These are phyloP conservation scores for Cyprinodon diabolis DNA, from an alignment of 2,797 vertebrate genomes.

Conservation along the genomic window DNA sequence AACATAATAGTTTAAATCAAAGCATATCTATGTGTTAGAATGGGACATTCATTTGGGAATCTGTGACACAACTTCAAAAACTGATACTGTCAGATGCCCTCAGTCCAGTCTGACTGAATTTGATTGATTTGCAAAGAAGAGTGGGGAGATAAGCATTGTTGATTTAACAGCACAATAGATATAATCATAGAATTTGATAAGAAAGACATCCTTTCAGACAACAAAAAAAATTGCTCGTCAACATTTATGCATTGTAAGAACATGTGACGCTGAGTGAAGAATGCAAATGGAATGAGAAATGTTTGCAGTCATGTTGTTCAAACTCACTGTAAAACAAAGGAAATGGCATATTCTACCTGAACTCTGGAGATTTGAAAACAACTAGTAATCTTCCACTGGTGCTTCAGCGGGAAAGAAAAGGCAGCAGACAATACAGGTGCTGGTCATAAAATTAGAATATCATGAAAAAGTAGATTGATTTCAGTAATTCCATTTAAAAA, in stretches of 20 bases:
- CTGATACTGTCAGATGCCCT: background rate
- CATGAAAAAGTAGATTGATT: too few species aligned
- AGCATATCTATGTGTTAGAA: background rate
- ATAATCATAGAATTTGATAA: slow-evolving; percentile 40
- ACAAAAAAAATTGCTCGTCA: slow-evolving; percentile 42
- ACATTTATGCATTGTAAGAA: slow-evolving; percentile 17
- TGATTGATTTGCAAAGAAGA: background rate
- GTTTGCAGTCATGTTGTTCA: slow-evolving; percentile 44
- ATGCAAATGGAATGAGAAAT: slow-evolving; percentile 25
- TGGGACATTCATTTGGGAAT: background rate
- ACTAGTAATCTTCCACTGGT: slow-evolving; percentile 52
- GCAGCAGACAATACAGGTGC: slow-evolving; percentile 57
- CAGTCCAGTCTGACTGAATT: background rate
- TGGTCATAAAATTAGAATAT: too few species aligned
- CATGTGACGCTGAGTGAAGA: slow-evolving; percentile 32
- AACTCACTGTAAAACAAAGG: slow-evolving; percentile 33
- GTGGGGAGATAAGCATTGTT: background rate
- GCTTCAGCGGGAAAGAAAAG: slow-evolving; percentile 38
- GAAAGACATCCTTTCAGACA: slow-evolving; percentile 21
- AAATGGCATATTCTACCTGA: slow-evolving; percentile 50
- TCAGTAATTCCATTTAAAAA: too few species aligned
- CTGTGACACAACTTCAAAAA: background rate
- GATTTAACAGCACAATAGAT: background rate
- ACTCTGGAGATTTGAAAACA: slow-evolving; percentile 32
- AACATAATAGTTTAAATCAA: background rate